phyloP scores from a whole-genome alignment of 2,113 vertebrate genomes.

The Thunnus maccoyii region DNA sequence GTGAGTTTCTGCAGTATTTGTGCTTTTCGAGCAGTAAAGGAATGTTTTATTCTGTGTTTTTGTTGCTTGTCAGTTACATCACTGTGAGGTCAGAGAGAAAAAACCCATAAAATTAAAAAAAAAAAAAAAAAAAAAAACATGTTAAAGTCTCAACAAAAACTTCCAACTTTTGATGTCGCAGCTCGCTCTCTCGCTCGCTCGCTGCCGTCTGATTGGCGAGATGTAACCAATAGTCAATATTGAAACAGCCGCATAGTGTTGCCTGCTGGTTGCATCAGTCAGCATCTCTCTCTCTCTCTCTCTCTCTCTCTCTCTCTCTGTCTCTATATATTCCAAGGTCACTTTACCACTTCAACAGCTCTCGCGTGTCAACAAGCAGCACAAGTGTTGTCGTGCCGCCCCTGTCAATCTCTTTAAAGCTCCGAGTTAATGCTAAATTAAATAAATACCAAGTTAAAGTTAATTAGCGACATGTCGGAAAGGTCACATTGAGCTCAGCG shows the following conservation, averaged over 20 bases:
- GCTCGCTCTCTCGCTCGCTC: too few relatives aligned
- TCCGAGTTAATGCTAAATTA: slow-evolving; percentile 9
- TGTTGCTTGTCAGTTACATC: too few relatives aligned
- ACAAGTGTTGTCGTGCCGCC: slow-evolving; percentile 1
- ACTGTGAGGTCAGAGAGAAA: background rate
- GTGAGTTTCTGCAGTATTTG: too few relatives aligned
- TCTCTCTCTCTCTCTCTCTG: too few relatives aligned
- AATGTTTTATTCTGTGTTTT: too few relatives aligned
- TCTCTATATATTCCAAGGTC: slow-evolving; percentile 52
- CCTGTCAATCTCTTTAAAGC: slow-evolving; percentile 31
- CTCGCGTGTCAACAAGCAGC: slow-evolving; percentile 45
- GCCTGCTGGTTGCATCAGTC: slow-evolving; percentile 62
- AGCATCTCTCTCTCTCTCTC: slow-evolving; percentile 11
- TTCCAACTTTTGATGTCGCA: background rate
- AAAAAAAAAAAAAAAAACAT: background rate
- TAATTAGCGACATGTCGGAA: background rate
- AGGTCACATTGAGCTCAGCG: slow-evolving; percentile 36
- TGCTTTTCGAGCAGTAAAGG: too few relatives aligned
- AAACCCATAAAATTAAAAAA: background rate
- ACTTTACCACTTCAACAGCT: slow-evolving; percentile 34
- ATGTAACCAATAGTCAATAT: background rate
- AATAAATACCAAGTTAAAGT: slow-evolving; percentile 24
- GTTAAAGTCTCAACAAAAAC: background rate
- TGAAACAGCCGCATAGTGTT: slow-evolving; percentile 27
- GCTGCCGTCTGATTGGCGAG: background rate